Conservation (phyloP, 2,113 vertebrate genomes). For the Chitala chitala region DNA sequence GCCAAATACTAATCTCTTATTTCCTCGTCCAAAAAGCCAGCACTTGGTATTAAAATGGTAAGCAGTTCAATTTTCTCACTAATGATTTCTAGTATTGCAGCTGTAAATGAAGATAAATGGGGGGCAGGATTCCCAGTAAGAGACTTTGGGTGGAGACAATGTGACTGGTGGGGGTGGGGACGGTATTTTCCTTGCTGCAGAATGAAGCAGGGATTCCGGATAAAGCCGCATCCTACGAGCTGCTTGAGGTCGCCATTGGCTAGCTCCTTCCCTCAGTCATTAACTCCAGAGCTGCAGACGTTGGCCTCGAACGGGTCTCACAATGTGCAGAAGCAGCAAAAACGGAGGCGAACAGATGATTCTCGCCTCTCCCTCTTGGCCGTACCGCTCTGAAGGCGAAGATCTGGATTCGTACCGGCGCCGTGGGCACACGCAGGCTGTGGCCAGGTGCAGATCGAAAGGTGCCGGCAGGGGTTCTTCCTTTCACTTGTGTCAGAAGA, state of each 20-base stretch:
- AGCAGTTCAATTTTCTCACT: constrained; percentile 42
- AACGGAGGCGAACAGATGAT: constrained; percentile 34
- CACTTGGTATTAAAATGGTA: constrained; percentile 44
- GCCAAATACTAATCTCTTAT: constrained; percentile 32
- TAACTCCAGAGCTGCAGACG: constrained; percentile 44
- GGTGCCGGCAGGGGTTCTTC: neutral
- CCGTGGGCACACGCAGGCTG: too few relatives aligned
- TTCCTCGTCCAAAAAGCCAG: constrained; percentile 17
- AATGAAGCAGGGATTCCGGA: constrained; percentile 1
- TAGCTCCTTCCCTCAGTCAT: constrained; percentile 38
- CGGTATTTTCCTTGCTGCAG: constrained; percentile 19
- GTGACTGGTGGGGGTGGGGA: constrained; percentile 31
- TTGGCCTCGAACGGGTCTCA: constrained; percentile 46
- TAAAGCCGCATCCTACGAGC: neutral
- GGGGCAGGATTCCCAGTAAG: constrained; percentile 44
- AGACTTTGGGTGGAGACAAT: constrained; percentile 34
- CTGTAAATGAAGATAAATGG: constrained; percentile 56
- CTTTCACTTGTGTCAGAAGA: neutral
- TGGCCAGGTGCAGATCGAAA: too few relatives aligned
- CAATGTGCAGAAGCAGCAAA: constrained; percentile 62
- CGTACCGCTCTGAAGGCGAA: neutral
- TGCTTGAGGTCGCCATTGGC: constrained; percentile 12
- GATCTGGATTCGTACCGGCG: too few relatives aligned
- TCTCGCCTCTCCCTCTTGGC: neutral
- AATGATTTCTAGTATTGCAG: constrained; percentile 16